Evolutionary conservation across 2,888 invertebrate genomes (phyloP).

Genomic region (Ormia ochracea): DNA sequence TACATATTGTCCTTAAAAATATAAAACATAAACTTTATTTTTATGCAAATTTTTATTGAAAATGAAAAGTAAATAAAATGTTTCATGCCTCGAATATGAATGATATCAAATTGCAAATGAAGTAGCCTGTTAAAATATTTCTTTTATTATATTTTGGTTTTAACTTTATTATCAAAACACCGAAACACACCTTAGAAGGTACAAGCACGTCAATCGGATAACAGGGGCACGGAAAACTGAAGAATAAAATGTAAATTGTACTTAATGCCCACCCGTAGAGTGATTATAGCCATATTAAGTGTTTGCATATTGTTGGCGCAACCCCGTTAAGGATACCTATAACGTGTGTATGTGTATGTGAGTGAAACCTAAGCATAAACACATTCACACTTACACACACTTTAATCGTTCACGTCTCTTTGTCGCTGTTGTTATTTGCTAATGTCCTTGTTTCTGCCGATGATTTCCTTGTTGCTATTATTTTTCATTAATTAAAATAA

Average conservation of each 20-base stretch:
- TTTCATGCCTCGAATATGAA: slow-evolving; percentile 56
- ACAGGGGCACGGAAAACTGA: background rate
- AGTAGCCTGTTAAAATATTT: slow-evolving; percentile 40
- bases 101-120: slow-evolving; percentile 50
- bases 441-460: background rate
- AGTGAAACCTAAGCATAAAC: background rate
- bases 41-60: slow-evolving; percentile 52
- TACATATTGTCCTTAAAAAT: background rate
- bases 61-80: slow-evolving; percentile 32
- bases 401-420: background rate
- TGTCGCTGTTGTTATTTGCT: background rate
- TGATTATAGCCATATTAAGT: slow-evolving; percentile 60
- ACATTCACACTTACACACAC: background rate
- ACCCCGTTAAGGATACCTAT: background rate
- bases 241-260: slow-evolving; percentile 41
- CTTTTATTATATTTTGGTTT: slow-evolving; percentile 17
- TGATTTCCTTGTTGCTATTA: background rate
- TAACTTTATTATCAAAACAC: background rate
- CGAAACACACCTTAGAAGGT: slow-evolving; percentile 46
- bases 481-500: slow-evolving; percentile 52
- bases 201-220: background rate
- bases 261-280: slow-evolving; percentile 53
- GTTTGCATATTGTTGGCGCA: slow-evolving; percentile 53
- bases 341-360: background rate
- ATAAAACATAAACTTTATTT: slow-evolving; percentile 49